Conservation (phyloP, 2,113 vertebrate genomes). For the Epinephelus cyanopodus region DNA sequence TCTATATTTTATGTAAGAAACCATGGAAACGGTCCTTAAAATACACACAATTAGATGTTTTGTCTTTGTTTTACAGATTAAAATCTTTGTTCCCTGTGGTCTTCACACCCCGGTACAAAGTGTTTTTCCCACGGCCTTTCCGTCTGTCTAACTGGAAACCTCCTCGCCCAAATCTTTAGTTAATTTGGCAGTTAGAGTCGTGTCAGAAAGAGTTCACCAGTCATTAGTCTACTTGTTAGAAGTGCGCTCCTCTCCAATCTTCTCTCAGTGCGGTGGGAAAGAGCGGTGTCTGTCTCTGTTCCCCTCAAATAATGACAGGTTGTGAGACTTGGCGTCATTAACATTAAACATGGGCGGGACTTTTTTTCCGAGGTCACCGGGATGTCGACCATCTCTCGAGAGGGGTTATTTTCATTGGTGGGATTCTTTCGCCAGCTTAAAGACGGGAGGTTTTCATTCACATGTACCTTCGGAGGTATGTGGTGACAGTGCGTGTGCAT, state of each 20-base stretch:
- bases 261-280: slow-evolving; percentile 31
- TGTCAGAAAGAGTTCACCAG: slow-evolving; percentile 57
- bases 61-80: slow-evolving; percentile 4
- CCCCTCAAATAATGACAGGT: slow-evolving; percentile 65
- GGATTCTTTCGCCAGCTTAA: slow-evolving; percentile 12
- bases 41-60: neutral
- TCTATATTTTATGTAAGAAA: neutral
- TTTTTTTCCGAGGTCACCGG: slow-evolving; percentile 19
- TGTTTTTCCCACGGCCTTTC: slow-evolving; percentile 43
- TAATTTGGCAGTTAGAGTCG: slow-evolving; percentile 42
- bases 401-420: slow-evolving; percentile 39
- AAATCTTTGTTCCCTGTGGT: neutral
- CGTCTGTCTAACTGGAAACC: slow-evolving; percentile 35
- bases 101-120: neutral
- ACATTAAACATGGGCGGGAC: slow-evolving; percentile 48
- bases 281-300: slow-evolving; percentile 43
- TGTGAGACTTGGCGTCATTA: slow-evolving; percentile 49
- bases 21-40: slow-evolving; percentile 5
- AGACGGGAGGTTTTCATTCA: neutral
- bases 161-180: slow-evolving; percentile 48
- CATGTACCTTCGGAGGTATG: slow-evolving; percentile 6
- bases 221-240: slow-evolving; percentile 61
- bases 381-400: slow-evolving; percentile 25
- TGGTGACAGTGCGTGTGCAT: neutral
- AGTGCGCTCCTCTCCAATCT: slow-evolving; percentile 49